These are phyloP conservation scores for Hyles vespertilio DNA, from an alignment of 1,140 invertebrate genomes.

Conservation along the genomic window DNA sequence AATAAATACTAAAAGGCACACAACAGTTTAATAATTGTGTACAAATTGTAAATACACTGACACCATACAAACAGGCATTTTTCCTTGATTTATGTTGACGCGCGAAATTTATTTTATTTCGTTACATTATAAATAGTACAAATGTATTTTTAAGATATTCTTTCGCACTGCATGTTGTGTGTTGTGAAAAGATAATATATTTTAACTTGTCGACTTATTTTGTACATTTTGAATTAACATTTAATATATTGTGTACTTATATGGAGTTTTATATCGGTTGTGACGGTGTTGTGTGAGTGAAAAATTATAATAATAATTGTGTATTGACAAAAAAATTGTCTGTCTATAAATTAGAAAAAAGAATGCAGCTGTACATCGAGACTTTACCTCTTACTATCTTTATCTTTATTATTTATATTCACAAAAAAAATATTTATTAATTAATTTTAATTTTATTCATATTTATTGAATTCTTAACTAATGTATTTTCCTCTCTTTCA, in stretches of 20 bases:
- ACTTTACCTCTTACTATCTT: no score
- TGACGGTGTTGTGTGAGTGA: no score
- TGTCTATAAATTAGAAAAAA: no score
- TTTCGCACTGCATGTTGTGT: not conserved
- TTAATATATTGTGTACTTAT: slow-evolving; percentile 37
- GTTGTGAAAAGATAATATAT: slow-evolving; percentile 1
- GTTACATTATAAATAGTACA: slow-evolving; percentile 65
- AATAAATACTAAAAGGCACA: slow-evolving; percentile 12
- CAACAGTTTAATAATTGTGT: slow-evolving; percentile 25
- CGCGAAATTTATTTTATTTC: slow-evolving; percentile 34
- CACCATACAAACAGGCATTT: slow-evolving; percentile 28
- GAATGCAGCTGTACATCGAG: no score
- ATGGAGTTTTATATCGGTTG: slow-evolving; percentile 8
- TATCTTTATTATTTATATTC: no score
- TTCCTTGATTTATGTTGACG: slow-evolving; percentile 20
- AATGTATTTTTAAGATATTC: slow-evolving; percentile 52
- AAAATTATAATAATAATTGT: no score
- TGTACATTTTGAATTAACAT: slow-evolving; percentile 46
- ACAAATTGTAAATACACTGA: slow-evolving; percentile 55
- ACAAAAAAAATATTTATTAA: no score
- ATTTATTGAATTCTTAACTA: no score
- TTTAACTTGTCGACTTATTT: not conserved
- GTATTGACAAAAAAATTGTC: no score
- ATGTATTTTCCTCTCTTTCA: no score
- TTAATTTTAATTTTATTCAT: no score